Conservation (phyloP, 2,113 vertebrate species). For the Cariama cristata region DNA sequence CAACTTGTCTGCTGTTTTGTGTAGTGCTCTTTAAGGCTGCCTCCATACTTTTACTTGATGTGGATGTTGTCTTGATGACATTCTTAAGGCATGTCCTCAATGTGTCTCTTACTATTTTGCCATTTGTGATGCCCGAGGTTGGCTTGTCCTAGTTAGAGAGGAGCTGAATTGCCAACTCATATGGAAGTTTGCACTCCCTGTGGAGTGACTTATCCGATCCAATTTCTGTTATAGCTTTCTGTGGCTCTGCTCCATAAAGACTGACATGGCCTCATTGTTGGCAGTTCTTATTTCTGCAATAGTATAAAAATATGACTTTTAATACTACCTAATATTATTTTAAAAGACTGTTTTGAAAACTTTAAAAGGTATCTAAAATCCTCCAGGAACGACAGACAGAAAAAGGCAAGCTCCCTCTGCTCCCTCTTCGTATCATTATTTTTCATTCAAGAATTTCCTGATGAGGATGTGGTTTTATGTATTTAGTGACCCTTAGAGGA, state of each 20-base stretch:
- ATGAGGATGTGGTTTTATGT: background rate
- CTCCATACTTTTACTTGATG: background rate
- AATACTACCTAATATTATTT: background rate
- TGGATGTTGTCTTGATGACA: background rate
- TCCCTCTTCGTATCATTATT: background rate
- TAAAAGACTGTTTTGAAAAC: background rate
- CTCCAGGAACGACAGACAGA: background rate
- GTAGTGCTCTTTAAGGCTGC: background rate
- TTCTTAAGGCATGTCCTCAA: background rate
- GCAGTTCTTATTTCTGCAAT: background rate
- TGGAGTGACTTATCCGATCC: background rate
- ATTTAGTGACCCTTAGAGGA: background rate
- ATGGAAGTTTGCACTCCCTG: background rate
- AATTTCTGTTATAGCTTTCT: background rate
- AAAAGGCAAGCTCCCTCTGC: background rate
- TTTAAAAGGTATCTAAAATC: background rate
- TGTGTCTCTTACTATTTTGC: background rate
- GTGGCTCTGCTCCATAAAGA: background rate
- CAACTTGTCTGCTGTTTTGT: background rate
- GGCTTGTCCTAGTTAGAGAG: background rate
- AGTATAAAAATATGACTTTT: background rate
- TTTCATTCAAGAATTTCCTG: background rate
- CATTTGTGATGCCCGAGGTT: fast-evolving
- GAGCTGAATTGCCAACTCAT: background rate
- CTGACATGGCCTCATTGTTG: fast-evolving